These are phyloP conservation scores for Canis aureus DNA, from an alignment of 2,113 vertebrate genomes.

Conservation along the genomic window DNA sequence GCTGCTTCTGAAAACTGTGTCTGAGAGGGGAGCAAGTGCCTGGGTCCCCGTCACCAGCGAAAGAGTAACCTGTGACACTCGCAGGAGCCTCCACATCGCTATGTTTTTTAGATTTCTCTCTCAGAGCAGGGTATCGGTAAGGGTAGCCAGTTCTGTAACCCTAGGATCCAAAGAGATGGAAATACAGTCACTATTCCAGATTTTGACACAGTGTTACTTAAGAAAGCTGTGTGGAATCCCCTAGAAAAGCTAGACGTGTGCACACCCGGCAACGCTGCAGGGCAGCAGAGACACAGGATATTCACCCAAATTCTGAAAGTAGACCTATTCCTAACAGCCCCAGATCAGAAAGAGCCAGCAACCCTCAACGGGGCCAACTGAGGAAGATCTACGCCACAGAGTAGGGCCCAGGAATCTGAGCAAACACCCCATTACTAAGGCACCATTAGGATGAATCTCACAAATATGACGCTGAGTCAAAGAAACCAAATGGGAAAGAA, in stretches of 20 bases:
- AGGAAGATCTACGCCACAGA: accelerated
- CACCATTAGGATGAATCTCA: neutral
- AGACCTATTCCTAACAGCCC: neutral
- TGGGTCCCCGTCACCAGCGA: conserved; percentile 96
- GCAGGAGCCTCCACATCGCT: conserved; percentile 96
- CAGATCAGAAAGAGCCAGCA: accelerated
- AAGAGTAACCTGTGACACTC: conserved; percentile 94
- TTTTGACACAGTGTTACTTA: neutral
- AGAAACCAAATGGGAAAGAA: neutral
- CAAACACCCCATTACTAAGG: neutral
- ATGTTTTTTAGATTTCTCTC: conserved; percentile 98
- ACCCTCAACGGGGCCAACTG: accelerated
- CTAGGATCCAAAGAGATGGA: conserved; percentile 83
- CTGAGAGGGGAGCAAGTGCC: conserved; percentile 98
- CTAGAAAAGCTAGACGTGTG: accelerated
- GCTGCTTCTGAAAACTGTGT: conserved; percentile 99
- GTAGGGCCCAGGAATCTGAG: accelerated
- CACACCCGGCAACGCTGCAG: accelerated
- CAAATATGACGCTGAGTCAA: accelerated
- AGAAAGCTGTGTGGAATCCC: accelerated
- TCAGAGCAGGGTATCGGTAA: conserved; percentile 97
- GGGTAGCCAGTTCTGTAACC: conserved; percentile 99
- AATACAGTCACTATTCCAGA: conserved; percentile 30
- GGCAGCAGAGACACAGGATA: accelerated
- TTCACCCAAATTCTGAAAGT: neutral